phyloP scores from a whole-genome alignment of 1,140 invertebrate genomes.

The Pogonus chalceus region DNA sequence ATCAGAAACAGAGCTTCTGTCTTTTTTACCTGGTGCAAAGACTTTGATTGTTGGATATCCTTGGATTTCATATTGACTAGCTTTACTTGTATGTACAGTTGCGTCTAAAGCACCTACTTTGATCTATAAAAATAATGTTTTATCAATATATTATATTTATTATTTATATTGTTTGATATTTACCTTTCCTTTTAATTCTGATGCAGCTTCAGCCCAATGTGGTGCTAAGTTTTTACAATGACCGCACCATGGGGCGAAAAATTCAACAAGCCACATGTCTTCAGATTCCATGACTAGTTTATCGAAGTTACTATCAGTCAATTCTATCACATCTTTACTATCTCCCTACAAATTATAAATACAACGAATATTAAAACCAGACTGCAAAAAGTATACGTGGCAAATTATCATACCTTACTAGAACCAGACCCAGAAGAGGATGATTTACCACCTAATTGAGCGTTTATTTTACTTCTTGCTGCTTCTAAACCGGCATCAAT shows the following conservation, averaged over 20 bases:
- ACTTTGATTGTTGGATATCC: slow-evolving; percentile 98
- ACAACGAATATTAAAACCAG: not conserved
- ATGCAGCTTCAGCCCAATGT: slow-evolving; percentile 88
- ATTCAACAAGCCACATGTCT: slow-evolving; percentile 93
- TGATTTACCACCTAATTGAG: slow-evolving; percentile 51
- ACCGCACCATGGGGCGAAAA: slow-evolving; percentile 94
- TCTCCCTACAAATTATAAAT: slow-evolving; percentile 25
- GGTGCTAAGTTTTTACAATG: slow-evolving; percentile 95
- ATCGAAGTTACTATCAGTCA: slow-evolving; percentile 93
- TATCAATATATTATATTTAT: too few species aligned
- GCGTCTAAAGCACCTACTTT: slow-evolving; percentile 96
- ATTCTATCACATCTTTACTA: slow-evolving; percentile 73
- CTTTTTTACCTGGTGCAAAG: slow-evolving; percentile 77
- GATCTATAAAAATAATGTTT: slow-evolving; percentile 39
- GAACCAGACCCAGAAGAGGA: slow-evolving; percentile 26
- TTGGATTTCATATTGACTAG: slow-evolving; percentile 65
- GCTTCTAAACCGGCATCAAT: slow-evolving; percentile 73
- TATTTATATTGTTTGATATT: not conserved
- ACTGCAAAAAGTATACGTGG: not conserved
- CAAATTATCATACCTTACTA: not conserved
- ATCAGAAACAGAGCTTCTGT: slow-evolving; percentile 57
- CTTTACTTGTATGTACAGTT: slow-evolving; percentile 78
- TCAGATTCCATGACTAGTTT: slow-evolving; percentile 80
- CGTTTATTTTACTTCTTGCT: slow-evolving; percentile 56
- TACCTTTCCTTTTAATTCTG: slow-evolving; percentile 83